Percentiles rank a stretch among this genome's conserved stretches.
These are phyloP conservation scores for Drosophila baimaii DNA, from an alignment of 1,140 invertebrate species.

Conservation along the genomic window DNA sequence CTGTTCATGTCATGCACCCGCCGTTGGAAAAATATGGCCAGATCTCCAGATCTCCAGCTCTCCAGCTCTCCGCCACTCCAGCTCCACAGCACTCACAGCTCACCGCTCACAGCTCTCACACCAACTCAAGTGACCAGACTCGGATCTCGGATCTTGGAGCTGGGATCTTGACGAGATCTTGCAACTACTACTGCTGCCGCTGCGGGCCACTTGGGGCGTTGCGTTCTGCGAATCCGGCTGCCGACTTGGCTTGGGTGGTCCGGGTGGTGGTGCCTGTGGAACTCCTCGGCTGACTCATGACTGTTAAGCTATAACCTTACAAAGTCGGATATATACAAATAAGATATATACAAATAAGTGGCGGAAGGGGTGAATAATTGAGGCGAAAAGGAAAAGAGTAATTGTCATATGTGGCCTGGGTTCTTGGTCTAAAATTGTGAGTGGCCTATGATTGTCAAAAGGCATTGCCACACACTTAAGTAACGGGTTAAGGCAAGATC, in stretches of 20 bases:
- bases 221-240: conserved; percentile 54
- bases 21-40: conserved; percentile 68
- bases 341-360: conserved; percentile 44
- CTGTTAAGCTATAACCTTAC: conserved; percentile 3
- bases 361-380: conserved; percentile 66
- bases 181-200: conserved; percentile 36
- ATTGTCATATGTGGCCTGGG: conserved; percentile 57
- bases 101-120: conserved; percentile 8
- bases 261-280: conserved; percentile 24
- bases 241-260: conserved; percentile 49
- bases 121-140: conserved; percentile 29
- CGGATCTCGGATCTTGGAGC: conserved; percentile 32
- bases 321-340: conserved; percentile 25
- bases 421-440: conserved; percentile 9
- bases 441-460: conserved; percentile 15
- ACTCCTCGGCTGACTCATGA: conserved; percentile 46
- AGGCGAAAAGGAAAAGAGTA: conserved; percentile 69
- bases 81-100: conserved; percentile 12
- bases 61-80: neutral
- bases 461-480: conserved; percentile 43
- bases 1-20: conserved; percentile 70
- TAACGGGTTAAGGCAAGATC: conserved; percentile 25
- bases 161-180: conserved; percentile 31
- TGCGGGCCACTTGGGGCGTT: conserved; percentile 38
- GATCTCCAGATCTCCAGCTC: conserved; percentile 9